These are phyloP conservation scores for Rhinoptilus africanus DNA, from an alignment of 2,113 vertebrate species.

Conservation along the genomic window DNA sequence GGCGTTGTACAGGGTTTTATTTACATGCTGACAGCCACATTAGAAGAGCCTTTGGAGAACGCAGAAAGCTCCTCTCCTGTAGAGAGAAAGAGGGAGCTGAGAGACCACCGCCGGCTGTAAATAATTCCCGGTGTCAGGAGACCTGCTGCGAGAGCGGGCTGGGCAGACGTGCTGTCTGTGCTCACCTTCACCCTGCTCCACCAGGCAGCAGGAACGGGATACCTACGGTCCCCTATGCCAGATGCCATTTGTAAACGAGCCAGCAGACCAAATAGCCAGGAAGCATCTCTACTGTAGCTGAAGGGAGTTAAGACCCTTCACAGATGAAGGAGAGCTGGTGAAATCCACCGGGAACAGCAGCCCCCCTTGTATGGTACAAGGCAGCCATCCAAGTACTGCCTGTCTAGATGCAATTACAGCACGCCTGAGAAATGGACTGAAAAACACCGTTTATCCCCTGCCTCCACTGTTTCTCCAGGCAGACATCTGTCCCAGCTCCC, in stretches of 20 bases:
- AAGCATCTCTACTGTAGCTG: neutral
- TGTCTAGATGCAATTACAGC: constrained; percentile 27
- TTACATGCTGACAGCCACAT: neutral
- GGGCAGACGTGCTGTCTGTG: neutral
- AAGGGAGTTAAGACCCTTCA: neutral
- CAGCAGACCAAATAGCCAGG: neutral
- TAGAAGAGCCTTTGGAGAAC: neutral
- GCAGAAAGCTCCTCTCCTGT: neutral
- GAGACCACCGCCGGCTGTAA: neutral
- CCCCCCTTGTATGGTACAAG: neutral
- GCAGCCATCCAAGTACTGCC: neutral
- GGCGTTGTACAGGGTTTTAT: neutral
- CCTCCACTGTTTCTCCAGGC: neutral
- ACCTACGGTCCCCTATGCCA: neutral
- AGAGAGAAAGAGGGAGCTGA: neutral
- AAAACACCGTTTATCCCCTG: neutral
- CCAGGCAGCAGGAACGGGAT: neutral
- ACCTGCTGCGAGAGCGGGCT: neutral
- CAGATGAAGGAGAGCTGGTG: neutral
- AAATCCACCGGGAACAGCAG: neutral
- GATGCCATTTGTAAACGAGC: neutral
- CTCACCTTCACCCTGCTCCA: neutral
- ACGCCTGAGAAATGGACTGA: neutral
- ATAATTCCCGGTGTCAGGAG: neutral
- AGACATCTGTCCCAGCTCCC: neutral